Base-by-base conservation (phyloP, 2,797 vertebrate species). In the Parauchenoglanis ngamensis region DNA sequence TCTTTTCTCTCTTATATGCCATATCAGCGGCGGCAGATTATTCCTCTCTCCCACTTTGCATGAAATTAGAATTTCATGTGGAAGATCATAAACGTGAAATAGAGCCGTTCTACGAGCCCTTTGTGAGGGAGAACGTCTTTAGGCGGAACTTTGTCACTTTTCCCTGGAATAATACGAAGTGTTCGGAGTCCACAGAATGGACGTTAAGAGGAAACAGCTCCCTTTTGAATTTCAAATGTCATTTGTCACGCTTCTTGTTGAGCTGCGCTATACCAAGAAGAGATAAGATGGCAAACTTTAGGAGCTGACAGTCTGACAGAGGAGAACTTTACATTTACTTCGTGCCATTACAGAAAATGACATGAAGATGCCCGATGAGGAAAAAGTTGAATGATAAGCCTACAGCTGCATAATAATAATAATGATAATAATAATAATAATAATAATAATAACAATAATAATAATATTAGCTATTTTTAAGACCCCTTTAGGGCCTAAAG, bases 21-120 rank as follows among this genome's bases (percentile, higher is more conserved):
- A 92, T 95, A 95, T 96, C 95, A 92, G 92, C 92, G 88, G 92
- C 92, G 79, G 90, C 80, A 96, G 95, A 96, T 96, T 96, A 95
- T 96, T 95, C 93, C 90, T 92, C 93, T 93, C 91, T 79, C 93
- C 93, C 92, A 92, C 94, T 95, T 94, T 94, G 95, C 95, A 96
- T 96, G 95, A 96, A 96, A 96, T 96, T 93, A 92, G 94, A 95
- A 96, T 96, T 96, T 96, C 93, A 95, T 94, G 94, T 95, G 92
- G 91, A 91, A 94, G 94, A 95, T 96, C 94, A 94, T 90, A 93
- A 94, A 93, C 93, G 90, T 90, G 90, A 90, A 91, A 91, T 86
- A 76, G 85, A 90, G 89, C 75, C 89, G 25, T 87, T 87, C 77
- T 79, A 81, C 61, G 25, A 84, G 85, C 84, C 83, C 89, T 86